Evolutionary conservation across 2,888 invertebrate genomes (phyloP), one percentile per base, ranked within the genome.

Genomic region (Apamea epomidion): DNA sequence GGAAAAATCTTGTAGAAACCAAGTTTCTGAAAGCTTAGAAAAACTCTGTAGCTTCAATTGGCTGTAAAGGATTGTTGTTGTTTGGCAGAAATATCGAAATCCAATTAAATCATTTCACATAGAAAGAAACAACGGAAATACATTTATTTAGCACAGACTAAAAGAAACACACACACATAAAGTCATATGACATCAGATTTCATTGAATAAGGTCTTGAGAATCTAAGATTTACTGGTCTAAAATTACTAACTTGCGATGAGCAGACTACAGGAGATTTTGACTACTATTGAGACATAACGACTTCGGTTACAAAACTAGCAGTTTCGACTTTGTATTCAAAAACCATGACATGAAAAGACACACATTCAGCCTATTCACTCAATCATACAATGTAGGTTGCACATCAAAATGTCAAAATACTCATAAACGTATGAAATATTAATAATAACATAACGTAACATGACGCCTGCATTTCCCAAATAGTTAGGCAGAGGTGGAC

Each of bases 341-440:
- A 69, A 82, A 69, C 25, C n/a, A 48, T 64, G 54, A 48, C 80
- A 48, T 14, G 32, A 65, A 64, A 79, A 80, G 48, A 58, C 60
- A 67, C 21, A n/a, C 54, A 37, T 81, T 48, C 42, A 21, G 54
- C 16, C 3, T 42, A 67, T 37, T 18, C 18, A 73, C 74, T 67
- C 60, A 60, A 60, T 14, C 29, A 60, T 37, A 85, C 84, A 76
- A 85, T 51, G 58, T 74, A 82, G 37, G 21, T 64, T 73, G n/a
- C 60, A 54, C 72, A 80, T 77, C n/a, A 74, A 70, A 75, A 48
- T 48, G 76, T 79, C 78, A 58, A 64, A 76, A 64, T 32, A 74
- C 1, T 0, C 69, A 65, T 60, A 64, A 73, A 78, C 14, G 12
- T 42, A 64, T 51, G 75, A 83, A 58, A 25, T 58, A 58, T 58